A percentile compares a stretch with the other conserved stretches of the same genome.
Conservation (phyloP, 1,140 invertebrate species). For the Drosophila neocordata region DNA sequence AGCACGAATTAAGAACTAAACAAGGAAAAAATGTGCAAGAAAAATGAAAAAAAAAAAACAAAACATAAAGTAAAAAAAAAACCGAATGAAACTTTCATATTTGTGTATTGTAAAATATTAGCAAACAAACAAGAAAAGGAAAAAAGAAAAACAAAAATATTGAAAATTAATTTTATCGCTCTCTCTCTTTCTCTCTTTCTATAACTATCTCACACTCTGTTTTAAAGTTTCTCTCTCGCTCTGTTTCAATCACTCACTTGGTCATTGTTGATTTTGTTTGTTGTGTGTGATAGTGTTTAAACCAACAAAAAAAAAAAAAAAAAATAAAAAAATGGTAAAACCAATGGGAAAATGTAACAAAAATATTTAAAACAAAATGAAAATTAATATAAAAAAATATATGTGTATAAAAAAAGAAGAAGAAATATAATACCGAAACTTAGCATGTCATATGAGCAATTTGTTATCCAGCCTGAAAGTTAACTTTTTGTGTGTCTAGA, state of each 20-base stretch:
- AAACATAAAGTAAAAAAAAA: constrained; percentile 8
- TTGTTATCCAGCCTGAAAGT: constrained; percentile 32
- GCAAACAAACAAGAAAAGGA: constrained; percentile 41
- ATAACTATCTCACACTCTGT: too few relatives aligned
- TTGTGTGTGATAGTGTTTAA: constrained; percentile 72
- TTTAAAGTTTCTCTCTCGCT: constrained; percentile 36
- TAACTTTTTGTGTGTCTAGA: constrained; percentile 63
- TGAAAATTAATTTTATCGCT: constrained; percentile 62
- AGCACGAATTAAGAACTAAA: constrained; percentile 26
- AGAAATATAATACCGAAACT: constrained; percentile 6
- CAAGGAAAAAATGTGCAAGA: constrained; percentile 12
- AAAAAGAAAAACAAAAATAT: too few relatives aligned
- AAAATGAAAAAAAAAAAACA: constrained; percentile 38
- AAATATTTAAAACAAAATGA: neutral
- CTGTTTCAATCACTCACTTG: constrained; percentile 44
- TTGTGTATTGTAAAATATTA: constrained; percentile 73
- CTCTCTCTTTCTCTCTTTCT: constrained; percentile 37
- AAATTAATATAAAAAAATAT: constrained; percentile 15
- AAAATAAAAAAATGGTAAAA: constrained; percentile 8
- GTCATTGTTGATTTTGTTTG: constrained; percentile 69
- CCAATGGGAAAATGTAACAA: too few relatives aligned
- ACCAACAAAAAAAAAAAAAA: neutral
- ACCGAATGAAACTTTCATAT: constrained; percentile 47
- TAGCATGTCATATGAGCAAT: constrained; percentile 62
- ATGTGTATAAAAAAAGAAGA: neutral